Evolutionary conservation across 2,113 vertebrate genomes (phyloP).

Genomic region (Puntigrus tetrazona): DNA sequence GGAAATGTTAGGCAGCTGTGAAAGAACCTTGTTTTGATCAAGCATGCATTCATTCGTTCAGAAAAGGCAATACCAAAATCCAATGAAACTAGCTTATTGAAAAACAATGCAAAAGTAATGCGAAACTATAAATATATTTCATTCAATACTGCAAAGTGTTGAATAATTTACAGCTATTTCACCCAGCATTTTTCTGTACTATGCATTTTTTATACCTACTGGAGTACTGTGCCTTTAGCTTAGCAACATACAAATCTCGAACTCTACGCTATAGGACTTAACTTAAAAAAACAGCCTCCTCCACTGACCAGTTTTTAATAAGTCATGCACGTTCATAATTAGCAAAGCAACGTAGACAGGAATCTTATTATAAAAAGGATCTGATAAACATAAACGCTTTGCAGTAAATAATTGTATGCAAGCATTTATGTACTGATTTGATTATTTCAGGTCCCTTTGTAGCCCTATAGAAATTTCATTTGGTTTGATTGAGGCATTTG

Average conservation of each 20-base stretch:
- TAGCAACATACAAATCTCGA: neutral
- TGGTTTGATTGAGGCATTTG: neutral
- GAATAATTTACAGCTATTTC: neutral
- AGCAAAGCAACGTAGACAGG: neutral
- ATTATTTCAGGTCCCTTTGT: neutral
- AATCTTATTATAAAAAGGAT: neutral
- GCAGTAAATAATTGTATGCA: neutral
- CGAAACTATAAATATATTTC: neutral
- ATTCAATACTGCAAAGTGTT: neutral
- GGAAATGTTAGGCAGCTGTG: neutral
- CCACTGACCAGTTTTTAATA: neutral
- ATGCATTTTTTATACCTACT: neutral
- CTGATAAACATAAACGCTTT: neutral
- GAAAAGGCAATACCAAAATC: neutral
- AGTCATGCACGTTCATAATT: neutral
- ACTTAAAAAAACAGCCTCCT: neutral
- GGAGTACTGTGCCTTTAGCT: neutral
- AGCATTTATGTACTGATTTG: neutral
- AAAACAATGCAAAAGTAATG: neutral
- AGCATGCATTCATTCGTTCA: neutral
- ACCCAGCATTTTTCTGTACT: neutral
- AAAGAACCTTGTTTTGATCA: neutral
- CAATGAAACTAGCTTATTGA: neutral
- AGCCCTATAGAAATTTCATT: neutral
- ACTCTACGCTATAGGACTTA: neutral